Evolutionary conservation across 2,888 invertebrate species (phyloP), one percentile per base, ranked within the genome.

Genomic region (Apotomis capreana): DNA sequence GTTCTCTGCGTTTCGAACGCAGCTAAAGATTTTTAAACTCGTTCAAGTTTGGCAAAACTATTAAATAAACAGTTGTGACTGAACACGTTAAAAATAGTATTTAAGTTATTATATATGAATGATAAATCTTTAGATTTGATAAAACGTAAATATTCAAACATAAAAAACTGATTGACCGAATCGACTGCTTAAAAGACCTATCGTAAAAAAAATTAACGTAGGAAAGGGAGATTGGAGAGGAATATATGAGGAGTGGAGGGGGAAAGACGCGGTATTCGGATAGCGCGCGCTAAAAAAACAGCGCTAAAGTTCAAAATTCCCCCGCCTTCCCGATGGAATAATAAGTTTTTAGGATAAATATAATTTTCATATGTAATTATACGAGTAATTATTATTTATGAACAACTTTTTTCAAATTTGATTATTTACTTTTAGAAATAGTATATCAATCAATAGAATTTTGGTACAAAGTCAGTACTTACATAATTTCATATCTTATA

Each of bases 251-350:
- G 63, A 54, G 72, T 83, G 84, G 89, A 85, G 88, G 87, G 89
- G 86, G 86, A 89, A 87, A 87, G 89, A 89, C 89, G 89, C 89
- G 87, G 84, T 86, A 88, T 84, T 86, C 81, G 82, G 86, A 76
- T 79, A 74, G 82, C 80, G 79, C 83, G 85, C 80, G 79, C 81
- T 78, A 84, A 81, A 78, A 77, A 81, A 80, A 78, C 5, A 74
- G 87, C 87, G 88, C 80, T 76, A 85, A 84, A 76, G 83, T 87
- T 78, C 74, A 86, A 82, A 51, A 51, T 64, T 54, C 6, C 3
- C 37, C 49, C 44, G 51, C 49, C 6, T 0, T 40, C 40, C 40
- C 6, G 5, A 40, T 40, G 6, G 40, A 40, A 40, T 40, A 40
- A 26, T 26, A 2, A 26, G 26, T 26, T 2, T 26, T 26, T 26